A percentile compares a stretch with the other conserved stretches of the same genome.
phyloP scores from a whole-genome alignment of 1,140 invertebrate genomes.

The Steinernema khuongi region DNA sequence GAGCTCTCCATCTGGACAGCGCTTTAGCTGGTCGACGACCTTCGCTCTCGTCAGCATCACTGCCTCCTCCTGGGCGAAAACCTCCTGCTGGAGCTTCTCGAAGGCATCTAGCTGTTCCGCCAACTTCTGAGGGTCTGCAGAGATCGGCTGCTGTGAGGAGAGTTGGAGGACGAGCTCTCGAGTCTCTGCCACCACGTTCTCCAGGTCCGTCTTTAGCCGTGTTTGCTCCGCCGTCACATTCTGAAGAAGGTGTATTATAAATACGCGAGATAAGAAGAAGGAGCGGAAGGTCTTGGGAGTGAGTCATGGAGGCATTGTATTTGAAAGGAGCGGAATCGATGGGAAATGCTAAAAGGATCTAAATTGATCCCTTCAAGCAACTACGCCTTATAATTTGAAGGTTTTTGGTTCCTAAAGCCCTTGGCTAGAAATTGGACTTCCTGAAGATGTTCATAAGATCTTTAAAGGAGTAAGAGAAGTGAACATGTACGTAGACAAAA shows the following conservation, averaged over 20 bases:
- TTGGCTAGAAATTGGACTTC: too few species aligned
- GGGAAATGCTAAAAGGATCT: too few species aligned
- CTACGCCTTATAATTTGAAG: too few species aligned
- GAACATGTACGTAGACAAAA: too few species aligned
- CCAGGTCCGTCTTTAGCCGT: background rate
- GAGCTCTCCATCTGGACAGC: conserved; percentile 60
- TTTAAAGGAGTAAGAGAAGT: too few species aligned
- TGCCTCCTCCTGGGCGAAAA: conserved; percentile 82
- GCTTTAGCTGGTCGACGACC: conserved; percentile 70
- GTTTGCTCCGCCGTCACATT: background rate
- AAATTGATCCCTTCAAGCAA: too few species aligned
- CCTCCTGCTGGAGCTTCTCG: conserved; percentile 60
- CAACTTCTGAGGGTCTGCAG: background rate
- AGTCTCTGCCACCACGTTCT: background rate
- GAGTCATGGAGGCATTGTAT: background rate
- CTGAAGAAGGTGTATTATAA: background rate
- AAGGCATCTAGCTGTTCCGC: background rate
- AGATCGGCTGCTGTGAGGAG: background rate
- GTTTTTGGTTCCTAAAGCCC: too few species aligned
- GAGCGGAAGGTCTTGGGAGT: background rate
- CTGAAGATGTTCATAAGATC: too few species aligned
- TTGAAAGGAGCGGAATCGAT: too few species aligned
- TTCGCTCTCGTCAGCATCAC: conserved; percentile 87
- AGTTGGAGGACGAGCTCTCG: background rate
- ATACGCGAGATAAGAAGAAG: background rate